Percentiles rank a stretch among this genome's conserved stretches.
Conservation (phyloP, 2,888 invertebrate genomes). For the Pyrocoelia pectoralis region DNA sequence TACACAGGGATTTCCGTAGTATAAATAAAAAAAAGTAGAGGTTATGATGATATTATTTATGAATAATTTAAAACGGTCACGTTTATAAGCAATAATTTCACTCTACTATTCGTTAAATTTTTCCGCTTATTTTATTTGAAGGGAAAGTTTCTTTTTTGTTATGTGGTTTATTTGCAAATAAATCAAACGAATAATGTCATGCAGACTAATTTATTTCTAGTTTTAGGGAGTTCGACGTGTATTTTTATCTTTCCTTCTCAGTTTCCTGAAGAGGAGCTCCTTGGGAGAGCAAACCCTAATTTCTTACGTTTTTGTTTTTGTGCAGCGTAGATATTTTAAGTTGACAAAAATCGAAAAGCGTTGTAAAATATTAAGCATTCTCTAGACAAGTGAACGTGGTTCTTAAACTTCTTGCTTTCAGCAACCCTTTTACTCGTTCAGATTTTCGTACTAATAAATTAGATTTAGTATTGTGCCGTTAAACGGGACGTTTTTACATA, state of each 20-base stretch:
- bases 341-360: conserved; percentile 25
- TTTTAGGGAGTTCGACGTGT: conserved; percentile 37
- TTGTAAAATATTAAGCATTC: conserved; percentile 24
- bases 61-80: background rate
- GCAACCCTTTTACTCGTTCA: conserved; percentile 25
- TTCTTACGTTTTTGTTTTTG: conserved; percentile 37
- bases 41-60: too few relatives aligned
- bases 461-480: conserved; percentile 36
- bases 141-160: background rate
- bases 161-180: background rate
- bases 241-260: conserved; percentile 38
- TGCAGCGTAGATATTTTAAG: conserved; percentile 18
- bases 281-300: conserved; percentile 31
- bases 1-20: too few relatives aligned
- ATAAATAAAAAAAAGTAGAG: too few relatives aligned
- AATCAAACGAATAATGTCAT: conserved; percentile 38
- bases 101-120: background rate
- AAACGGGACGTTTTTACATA: conserved; percentile 35
- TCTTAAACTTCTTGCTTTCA: conserved; percentile 20
- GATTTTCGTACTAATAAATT: conserved; percentile 35
- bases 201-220: conserved; percentile 42
- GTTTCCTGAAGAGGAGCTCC: conserved; percentile 38
- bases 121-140: background rate
- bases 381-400: conserved; percentile 15
- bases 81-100: background rate